phyloP scores from a whole-genome alignment of 2,113 vertebrate species.

The Phrynosoma blainvillii region DNA sequence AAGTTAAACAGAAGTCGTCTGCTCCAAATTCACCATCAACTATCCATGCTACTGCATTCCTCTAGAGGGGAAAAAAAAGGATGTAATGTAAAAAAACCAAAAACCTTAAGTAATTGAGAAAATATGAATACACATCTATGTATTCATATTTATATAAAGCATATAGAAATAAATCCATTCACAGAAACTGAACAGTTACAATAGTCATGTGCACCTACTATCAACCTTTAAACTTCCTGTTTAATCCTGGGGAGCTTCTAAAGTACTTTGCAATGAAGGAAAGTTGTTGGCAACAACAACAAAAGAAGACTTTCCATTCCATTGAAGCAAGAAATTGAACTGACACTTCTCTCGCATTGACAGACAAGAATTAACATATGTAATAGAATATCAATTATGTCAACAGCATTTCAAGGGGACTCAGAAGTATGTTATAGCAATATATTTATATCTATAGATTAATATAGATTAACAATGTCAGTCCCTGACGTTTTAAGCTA shows the following conservation, averaged over 20 bases:
- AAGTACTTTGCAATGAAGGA: background rate
- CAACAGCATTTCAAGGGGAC: background rate
- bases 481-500: background rate
- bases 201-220: background rate
- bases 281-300: background rate
- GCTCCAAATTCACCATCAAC: slow-evolving; percentile 93
- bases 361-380: background rate
- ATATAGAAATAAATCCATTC: background rate
- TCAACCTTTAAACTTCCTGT: background rate
- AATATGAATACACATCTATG: background rate
- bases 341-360: too few relatives aligned
- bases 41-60: slow-evolving; percentile 98
- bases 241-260: background rate
- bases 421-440: background rate
- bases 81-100: slow-evolving; percentile 60
- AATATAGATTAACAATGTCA: background rate
- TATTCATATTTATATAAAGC: background rate
- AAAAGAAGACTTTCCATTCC: background rate
- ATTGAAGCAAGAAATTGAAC: too few relatives aligned
- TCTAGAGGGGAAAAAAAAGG: slow-evolving; percentile 73
- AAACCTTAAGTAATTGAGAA: slow-evolving; percentile 47
- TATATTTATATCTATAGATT: too few relatives aligned
- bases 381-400: background rate
- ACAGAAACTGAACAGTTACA: background rate
- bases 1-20: slow-evolving; percentile 88